Evolutionary conservation across 2,797 vertebrate species (phyloP).

Genomic region (Dicrostonyx torquatus): DNA sequence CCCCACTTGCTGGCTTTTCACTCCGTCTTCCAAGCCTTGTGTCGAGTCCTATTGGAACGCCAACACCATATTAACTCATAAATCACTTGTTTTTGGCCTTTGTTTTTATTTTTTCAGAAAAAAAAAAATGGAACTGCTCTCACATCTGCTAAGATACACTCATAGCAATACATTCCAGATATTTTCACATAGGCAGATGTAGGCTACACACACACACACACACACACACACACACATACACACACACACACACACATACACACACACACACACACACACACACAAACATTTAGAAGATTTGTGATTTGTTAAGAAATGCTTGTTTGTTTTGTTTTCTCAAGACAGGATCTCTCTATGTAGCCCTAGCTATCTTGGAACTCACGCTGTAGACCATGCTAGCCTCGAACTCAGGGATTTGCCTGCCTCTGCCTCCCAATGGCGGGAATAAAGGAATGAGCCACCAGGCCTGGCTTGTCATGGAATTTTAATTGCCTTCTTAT

Average conservation of each 20-base stretch:
- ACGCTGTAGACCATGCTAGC: background rate
- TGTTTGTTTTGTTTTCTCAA: background rate
- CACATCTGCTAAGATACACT: background rate
- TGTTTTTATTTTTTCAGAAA: background rate
- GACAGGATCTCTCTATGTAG: background rate
- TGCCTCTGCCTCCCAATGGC: background rate
- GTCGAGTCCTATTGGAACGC: background rate
- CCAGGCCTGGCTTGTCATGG: background rate
- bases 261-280: background rate
- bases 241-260: background rate
- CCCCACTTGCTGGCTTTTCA: background rate
- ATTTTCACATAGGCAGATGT: background rate
- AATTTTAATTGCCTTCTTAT: background rate
- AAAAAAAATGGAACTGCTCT: background rate
- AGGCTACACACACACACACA: too few relatives aligned
- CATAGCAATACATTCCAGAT: background rate
- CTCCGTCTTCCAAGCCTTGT: background rate
- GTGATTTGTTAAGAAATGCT: background rate
- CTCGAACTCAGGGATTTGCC: background rate
- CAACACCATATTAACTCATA: background rate
- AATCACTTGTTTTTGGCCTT: background rate
- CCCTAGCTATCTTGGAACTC: background rate
- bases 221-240: too few relatives aligned
- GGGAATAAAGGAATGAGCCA: background rate
- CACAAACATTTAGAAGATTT: background rate